Evolutionary conservation across 2,113 vertebrate genomes (phyloP).

Genomic region (Platysteira castanea): DNA sequence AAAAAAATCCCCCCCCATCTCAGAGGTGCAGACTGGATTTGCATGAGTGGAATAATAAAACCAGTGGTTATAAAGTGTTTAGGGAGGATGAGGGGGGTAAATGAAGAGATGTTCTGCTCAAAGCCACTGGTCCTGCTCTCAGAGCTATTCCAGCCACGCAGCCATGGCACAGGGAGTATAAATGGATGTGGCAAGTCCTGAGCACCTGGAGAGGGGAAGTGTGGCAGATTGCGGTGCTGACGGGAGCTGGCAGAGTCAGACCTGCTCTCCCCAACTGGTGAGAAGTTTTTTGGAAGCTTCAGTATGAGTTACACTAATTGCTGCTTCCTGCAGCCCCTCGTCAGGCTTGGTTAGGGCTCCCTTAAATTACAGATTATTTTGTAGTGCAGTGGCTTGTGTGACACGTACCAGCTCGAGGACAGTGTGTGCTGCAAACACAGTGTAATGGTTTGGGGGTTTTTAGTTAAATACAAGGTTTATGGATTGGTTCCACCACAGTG

Average conservation of each 20-base stretch:
- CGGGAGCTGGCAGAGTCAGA: not conserved
- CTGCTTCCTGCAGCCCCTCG: not conserved
- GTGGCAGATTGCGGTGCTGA: not conserved
- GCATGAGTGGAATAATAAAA: slow-evolving; percentile 32
- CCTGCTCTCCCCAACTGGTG: not conserved
- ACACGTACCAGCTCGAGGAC: not conserved
- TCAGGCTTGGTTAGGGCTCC: not conserved
- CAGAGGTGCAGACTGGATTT: not conserved
- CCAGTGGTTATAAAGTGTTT: not conserved
- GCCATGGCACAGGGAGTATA: not conserved
- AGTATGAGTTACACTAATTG: not conserved
- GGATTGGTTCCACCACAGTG: not conserved
- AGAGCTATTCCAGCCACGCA: not conserved
- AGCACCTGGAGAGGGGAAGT: not conserved
- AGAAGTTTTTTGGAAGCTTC: not conserved
- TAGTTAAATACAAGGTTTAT: not conserved
- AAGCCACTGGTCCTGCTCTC: not conserved
- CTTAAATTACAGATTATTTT: not conserved
- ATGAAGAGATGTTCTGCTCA: not conserved
- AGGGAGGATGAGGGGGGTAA: not conserved
- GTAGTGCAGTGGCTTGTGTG: not conserved
- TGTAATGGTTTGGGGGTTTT: not conserved
- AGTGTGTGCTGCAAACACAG: not conserved
- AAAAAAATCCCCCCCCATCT: not conserved
- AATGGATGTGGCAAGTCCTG: not conserved